A percentile compares a stretch with the other conserved stretches of the same genome.
These are phyloP conservation scores for Mimas tiliae DNA, from an alignment of 2,888 invertebrate species.

Conservation along the genomic window DNA sequence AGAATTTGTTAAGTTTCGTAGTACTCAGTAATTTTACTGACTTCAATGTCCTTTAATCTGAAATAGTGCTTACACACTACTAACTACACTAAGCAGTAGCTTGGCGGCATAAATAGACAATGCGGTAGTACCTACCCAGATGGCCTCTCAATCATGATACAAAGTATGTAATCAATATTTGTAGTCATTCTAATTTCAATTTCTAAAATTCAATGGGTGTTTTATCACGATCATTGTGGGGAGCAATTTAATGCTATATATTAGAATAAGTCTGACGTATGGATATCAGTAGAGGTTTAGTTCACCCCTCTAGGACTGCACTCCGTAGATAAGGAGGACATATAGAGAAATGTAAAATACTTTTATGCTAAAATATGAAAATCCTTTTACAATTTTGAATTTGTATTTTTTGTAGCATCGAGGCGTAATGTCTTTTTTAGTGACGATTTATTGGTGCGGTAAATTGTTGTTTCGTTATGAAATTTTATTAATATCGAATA, in stretches of 20 bases:
- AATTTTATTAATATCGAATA: no score
- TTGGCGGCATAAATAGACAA: no score
- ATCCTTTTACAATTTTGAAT: not conserved
- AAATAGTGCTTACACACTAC: no score
- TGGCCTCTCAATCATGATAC: no score
- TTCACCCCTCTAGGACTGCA: slow-evolving; percentile 3
- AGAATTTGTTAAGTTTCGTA: no score
- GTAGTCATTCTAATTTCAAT: not conserved
- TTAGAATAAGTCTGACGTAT: slow-evolving; percentile 16
- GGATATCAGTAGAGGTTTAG: not conserved
- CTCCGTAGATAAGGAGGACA: slow-evolving; percentile 2
- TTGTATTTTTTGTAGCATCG: not conserved
- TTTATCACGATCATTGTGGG: not conserved
- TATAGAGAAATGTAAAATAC: not conserved
- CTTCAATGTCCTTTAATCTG: no score
- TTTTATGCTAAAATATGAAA: not conserved
- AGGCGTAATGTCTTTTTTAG: not conserved
- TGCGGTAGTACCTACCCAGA: no score
- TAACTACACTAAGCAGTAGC: no score
- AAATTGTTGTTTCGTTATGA: not conserved
- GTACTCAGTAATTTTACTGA: no score
- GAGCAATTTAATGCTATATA: slow-evolving; percentile 11
- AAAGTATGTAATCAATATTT: no score
- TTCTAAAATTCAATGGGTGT: not conserved
- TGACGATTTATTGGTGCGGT: not conserved